These are phyloP conservation scores for Tadarida brasiliensis DNA, from an alignment of 2,797 vertebrate species.

Conservation along the genomic window DNA sequence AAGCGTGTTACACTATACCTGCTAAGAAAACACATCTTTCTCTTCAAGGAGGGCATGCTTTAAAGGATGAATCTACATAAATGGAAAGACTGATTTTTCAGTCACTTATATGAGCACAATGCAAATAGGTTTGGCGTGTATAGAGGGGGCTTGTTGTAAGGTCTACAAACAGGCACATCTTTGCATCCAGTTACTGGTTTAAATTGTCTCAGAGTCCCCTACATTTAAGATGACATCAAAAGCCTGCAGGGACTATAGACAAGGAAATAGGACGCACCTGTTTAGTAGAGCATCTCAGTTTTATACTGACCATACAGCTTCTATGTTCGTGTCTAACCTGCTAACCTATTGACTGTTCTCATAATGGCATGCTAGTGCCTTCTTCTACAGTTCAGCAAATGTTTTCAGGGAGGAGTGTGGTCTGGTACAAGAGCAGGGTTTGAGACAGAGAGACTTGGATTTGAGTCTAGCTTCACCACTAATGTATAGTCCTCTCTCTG, in stretches of 20 bases:
- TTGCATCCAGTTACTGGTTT: neutral
- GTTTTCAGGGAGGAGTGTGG: neutral
- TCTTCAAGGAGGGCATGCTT: neutral
- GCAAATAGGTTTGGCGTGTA: neutral
- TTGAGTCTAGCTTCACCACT: neutral
- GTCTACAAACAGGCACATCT: neutral
- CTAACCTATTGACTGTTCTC: neutral
- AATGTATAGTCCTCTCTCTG: neutral
- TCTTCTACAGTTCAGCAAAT: neutral
- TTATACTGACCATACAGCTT: neutral
- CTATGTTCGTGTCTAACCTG: neutral
- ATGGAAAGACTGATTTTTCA: conserved; percentile 19
- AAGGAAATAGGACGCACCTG: neutral
- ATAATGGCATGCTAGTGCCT: neutral
- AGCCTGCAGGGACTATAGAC: neutral
- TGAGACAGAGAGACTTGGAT: neutral
- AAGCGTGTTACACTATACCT: neutral
- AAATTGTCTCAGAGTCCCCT: neutral
- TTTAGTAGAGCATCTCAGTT: neutral
- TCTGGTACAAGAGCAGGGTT: neutral
- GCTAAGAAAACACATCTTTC: conserved; percentile 1
- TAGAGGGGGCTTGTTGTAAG: neutral
- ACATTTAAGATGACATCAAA: neutral
- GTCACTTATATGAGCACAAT: neutral
- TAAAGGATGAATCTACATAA: conserved; percentile 25